Base-by-base conservation (phyloP, 2,888 invertebrate species). In the Aspidiotus rigidus region DNA sequence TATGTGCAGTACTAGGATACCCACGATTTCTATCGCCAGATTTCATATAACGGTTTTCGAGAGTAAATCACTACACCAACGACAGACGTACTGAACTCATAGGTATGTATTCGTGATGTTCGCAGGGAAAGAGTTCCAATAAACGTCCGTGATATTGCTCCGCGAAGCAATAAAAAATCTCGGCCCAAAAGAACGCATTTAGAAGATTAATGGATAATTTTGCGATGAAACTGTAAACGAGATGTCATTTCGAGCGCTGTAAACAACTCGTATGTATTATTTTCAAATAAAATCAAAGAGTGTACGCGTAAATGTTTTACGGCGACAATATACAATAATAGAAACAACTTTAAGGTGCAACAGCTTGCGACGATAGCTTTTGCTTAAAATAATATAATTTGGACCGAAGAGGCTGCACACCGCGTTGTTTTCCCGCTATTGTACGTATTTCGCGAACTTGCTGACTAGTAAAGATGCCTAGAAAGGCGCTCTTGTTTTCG, bases 121-220 rank as follows among this genome's bases (percentile, higher is more conserved):
- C 28, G 28, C 28, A 3, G 28, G 2, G 28, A 28, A 28, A 28
- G 28, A 28, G 28, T 28, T 28, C 28, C 28, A 28, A 28, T 28
- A 28, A 28, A 28, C 28, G 28, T 28, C 28, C 28, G 28, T 28
- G 5, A 28, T 28, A 28, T 28, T 28, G 28, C 28, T 28, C 28
- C 28, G 28, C 28, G 28, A 28, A 28, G 28, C 28, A 28, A 28
- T 28, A 28, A 49, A 49, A 49, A 49, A 49, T 49, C 10, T n/a
- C 11, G n/a, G 49, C 11, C 49, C 11, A 49, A 49, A 49, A 49
- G n/a, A 49, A 11, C 49, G 49, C 49, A n/a, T 49, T 49, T 49
- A 49, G n/a, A 49, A 49, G 49, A 49, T 49, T 49, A 49, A 49
- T 49, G 49, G 49, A 49, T 49, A n/a, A 49, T 49, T 49, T n/a